Evolutionary conservation across 1,140 invertebrate species (phyloP).

Genomic region (Orius insidiosus): DNA sequence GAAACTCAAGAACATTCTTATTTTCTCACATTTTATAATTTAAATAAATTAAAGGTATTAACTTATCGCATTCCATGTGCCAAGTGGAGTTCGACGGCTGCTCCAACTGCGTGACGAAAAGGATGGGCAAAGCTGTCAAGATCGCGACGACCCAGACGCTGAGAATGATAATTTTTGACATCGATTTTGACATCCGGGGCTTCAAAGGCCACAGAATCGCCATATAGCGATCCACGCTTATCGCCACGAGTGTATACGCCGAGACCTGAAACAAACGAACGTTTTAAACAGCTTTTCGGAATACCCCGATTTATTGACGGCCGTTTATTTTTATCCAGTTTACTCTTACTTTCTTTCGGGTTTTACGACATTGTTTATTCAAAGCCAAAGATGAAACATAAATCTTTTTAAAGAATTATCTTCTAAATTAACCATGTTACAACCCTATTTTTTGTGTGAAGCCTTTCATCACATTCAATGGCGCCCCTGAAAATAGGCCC

Average conservation of each 20-base stretch:
- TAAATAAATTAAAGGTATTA: conserved; percentile 13
- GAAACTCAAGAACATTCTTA: no score
- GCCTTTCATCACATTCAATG: no score
- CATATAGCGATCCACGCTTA: conserved; percentile 70
- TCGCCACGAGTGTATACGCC: conserved; percentile 69
- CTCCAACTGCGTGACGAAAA: conserved; percentile 42
- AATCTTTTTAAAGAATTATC: no score
- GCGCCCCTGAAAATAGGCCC: no score
- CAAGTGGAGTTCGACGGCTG: conserved; percentile 37
- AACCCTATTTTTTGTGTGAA: no score
- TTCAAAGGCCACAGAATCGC: conserved; percentile 74
- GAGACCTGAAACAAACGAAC: conserved; percentile 30
- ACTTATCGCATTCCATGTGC: conserved; percentile 42
- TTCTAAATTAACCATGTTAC: no score
- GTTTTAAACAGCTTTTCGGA: neutral
- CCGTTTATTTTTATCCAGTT: no score
- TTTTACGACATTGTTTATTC: no score
- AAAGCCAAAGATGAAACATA: no score
- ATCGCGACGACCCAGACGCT: conserved; percentile 63
- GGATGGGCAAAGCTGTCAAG: conserved; percentile 62
- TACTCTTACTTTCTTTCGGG: no score
- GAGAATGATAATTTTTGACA: conserved; percentile 51
- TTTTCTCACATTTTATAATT: neutral
- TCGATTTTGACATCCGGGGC: conserved; percentile 55
- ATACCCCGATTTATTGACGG: no score